phyloP scores from a whole-genome alignment of 1,140 invertebrate genomes.

The Apis florea region DNA sequence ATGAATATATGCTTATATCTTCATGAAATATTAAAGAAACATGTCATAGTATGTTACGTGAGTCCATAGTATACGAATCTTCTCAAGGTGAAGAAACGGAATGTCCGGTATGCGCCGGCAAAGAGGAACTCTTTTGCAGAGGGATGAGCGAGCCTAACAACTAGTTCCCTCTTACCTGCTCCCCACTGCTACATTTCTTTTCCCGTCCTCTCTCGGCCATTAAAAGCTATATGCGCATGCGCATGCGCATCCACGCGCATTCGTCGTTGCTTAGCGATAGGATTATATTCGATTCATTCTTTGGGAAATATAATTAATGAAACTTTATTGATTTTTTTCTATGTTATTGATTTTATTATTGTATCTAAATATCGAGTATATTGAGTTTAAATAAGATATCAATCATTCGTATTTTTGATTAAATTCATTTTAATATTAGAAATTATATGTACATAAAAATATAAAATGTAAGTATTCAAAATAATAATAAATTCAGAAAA shows the following conservation, averaged over 20 bases:
- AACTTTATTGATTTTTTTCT: background rate
- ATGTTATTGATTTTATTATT: background rate
- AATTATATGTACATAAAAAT: background rate
- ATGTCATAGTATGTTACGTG: slow-evolving; percentile 31
- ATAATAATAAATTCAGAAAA: background rate
- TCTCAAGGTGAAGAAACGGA: slow-evolving; percentile 68
- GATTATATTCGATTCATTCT: slow-evolving; percentile 1
- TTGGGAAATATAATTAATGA: background rate
- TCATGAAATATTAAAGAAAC: slow-evolving; percentile 20
- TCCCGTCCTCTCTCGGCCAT: slow-evolving; percentile 31
- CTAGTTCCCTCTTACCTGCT: slow-evolving; percentile 54
- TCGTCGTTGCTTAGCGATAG: slow-evolving; percentile 22
- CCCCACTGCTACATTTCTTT: slow-evolving; percentile 20
- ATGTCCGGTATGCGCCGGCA: slow-evolving; percentile 65
- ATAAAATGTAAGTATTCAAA: background rate
- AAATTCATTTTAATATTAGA: background rate
- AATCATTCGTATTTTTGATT: background rate
- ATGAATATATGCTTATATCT: background rate
- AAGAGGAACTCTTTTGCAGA: slow-evolving; percentile 56
- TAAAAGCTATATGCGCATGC: slow-evolving; percentile 37
- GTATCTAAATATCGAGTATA: too few relatives aligned
- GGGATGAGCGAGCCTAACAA: slow-evolving; percentile 49
- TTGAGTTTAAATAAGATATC: background rate
- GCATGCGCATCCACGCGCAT: slow-evolving; percentile 39
- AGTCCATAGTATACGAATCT: slow-evolving; percentile 49